Conservation (phyloP, 2,113 vertebrate species). For the Marmota flaviventris region DNA sequence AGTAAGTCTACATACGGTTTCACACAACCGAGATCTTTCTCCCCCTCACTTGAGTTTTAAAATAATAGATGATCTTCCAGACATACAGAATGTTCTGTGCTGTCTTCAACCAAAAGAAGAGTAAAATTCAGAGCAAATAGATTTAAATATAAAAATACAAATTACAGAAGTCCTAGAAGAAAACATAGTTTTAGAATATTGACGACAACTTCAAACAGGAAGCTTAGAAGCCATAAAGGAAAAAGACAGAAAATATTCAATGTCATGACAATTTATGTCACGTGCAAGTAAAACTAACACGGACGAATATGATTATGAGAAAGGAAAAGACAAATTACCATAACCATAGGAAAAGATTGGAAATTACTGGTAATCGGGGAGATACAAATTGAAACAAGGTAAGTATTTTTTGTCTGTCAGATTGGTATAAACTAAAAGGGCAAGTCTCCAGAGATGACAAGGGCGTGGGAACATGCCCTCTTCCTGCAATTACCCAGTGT, state of each 20-base stretch:
- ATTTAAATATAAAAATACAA: neutral
- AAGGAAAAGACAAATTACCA: conserved; percentile 37
- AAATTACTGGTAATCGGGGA: neutral
- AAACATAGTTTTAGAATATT: conserved; percentile 2
- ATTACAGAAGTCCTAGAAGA: neutral
- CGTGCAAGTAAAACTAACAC: neutral
- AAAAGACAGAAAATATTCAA: neutral
- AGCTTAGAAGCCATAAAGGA: neutral
- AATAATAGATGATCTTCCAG: neutral
- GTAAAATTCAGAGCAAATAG: neutral
- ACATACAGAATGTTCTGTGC: neutral
- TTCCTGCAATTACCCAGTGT: neutral
- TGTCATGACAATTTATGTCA: neutral
- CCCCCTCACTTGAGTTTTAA: neutral
- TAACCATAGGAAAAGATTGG: neutral
- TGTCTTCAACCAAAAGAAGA: neutral
- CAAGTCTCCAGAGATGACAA: neutral
- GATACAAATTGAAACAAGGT: neutral
- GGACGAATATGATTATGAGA: neutral
- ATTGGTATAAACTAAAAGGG: neutral
- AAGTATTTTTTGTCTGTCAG: neutral
- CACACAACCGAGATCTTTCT: neutral
- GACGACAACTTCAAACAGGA: neutral
- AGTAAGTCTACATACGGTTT: neutral
- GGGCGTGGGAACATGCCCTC: neutral